Base-by-base conservation (phyloP, 2,797 vertebrate genomes). In the Gobio occitaniae region DNA sequence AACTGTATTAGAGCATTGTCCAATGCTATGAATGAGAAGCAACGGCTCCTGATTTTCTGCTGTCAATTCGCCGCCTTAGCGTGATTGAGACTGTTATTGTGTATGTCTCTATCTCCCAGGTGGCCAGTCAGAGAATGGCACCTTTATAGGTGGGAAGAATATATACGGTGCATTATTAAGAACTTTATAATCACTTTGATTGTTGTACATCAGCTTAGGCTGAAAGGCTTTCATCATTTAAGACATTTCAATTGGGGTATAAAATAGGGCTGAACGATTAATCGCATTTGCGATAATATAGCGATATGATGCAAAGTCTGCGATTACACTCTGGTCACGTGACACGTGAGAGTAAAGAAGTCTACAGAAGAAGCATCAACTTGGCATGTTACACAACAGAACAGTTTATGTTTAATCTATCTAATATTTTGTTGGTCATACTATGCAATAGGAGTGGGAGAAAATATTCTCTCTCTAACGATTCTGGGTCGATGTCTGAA, bases 1-100 rank as follows among this genome's bases (percentile, higher is more conserved):
- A 93, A 90, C 92, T 92, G 87, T 92, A 94, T 94, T 95, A 95
- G 93, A 93, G 93, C 94, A 93, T 92, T 89, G 89, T 88, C 89
- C 87, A 87, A 85, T 89, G 83, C 91, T 85, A 84, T 87, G 89
- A 87, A 90, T 87, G 85, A 87, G 82, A 85, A 41, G 71, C 84
- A 88, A 82, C 65, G 52, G 80, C 76, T 63, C 56, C 65, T 82
- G 81, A 87, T 87, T 85, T 89, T 87, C 72, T 85, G 80, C 88
- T 89, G 88, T 89, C 88, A 83, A 54, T 77, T 87, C 41, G 29
- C 38, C 54, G n/a, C 32, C 63, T 74, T 77, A n/a, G 41, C 41
- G 2, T 80, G 84, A 83, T 85, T 85, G 75, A 85, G 84, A 77
- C 68, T 66, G 59, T 82, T 85, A 74, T 83, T 80, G 84, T 86